Evolutionary conservation across 1,140 invertebrate genomes (phyloP), one percentile per base, ranked within the genome.

Genomic region (Diorhabda elongata): DNA sequence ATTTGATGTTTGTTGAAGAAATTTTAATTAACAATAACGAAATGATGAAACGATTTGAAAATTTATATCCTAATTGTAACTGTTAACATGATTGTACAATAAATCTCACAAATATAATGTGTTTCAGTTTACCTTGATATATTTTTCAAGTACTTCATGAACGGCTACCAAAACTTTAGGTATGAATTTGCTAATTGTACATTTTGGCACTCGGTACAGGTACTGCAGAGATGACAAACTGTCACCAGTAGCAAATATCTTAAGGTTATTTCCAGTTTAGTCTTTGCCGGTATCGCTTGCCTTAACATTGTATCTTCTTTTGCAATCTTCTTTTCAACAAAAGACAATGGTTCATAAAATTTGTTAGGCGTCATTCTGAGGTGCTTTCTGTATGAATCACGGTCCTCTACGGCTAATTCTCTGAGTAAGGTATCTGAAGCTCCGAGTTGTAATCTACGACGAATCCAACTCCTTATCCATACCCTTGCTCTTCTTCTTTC

Each of bases 121-220:
- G 26, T 26, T 26, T 26, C 26, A 26, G 26, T 26, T 52, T 52
- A 52, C 45, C 45, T 52, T 52, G 45, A 52, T 52, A 52, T 52
- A 52, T 6, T 52, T 9, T 52, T 52, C 45, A 5, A 52, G 45
- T 52, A 9, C 45, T 52, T 52, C 45, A 5, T 9, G 8, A 52
- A 67, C 61, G 6, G 43, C 66, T 44, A 45, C 45, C 61, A 58
- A 67, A 44, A 67, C 66, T 60, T 67, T 59, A 9, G 66, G 66
- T 6, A 67, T n/a, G 44, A 67, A 67, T 45, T 58, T 56, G 47
- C 60, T 57, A n/a, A 68, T 68, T 26, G 60, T n/a, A n/a, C n/a
- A n/a, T n/a, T n/a, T n/a, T n/a, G n/a, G n/a, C n/a, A n/a, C n/a
- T n/a, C n/a, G n/a, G n/a, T n/a, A n/a, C n/a, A n/a, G n/a, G n/a